A percentile compares a stretch with the other conserved stretches of the same genome.
phyloP scores from a whole-genome alignment of 2,888 invertebrate species.

The Eristalis intricaria region DNA sequence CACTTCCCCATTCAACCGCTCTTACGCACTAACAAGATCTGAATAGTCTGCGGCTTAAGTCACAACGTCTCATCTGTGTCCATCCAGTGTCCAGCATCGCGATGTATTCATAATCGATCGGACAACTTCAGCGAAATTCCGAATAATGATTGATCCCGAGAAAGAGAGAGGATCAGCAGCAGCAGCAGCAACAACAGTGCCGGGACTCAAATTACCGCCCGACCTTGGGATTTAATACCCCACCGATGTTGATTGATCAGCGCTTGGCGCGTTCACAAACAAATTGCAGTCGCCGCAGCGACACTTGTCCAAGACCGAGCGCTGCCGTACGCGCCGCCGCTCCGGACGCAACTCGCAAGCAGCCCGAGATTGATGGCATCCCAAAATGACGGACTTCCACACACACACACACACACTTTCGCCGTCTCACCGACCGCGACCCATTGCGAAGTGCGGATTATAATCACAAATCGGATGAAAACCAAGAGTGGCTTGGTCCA shows the following conservation, averaged over 20 bases:
- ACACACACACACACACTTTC: not conserved
- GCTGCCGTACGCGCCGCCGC: conserved; percentile 9
- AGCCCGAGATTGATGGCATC: conserved; percentile 64
- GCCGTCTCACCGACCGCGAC: conserved; percentile 24
- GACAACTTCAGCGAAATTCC: conserved; percentile 65
- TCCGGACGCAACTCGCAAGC: not conserved
- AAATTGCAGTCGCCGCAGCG: conserved; percentile 52
- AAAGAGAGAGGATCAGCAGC: not conserved
- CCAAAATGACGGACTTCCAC: conserved; percentile 32
- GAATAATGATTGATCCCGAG: conserved; percentile 68
- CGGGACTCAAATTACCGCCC: conserved; percentile 45
- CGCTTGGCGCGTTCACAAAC: conserved; percentile 33
- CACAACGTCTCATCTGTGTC: not conserved
- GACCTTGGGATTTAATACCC: conserved; percentile 59
- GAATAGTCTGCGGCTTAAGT: conserved; percentile 27
- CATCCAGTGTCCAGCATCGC: conserved; percentile 3
- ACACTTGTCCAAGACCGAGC: conserved; percentile 59
- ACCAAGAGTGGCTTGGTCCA: not conserved
- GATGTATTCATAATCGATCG: conserved; percentile 65
- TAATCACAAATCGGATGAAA: conserved; percentile 64
- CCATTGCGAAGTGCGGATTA: conserved; percentile 54
- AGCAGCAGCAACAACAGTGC: conserved; percentile 33
- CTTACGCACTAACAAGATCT: conserved; percentile 63
- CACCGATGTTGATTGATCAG: conserved; percentile 63
- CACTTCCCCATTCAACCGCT: conserved; percentile 54